Evolutionary conservation across 2,888 invertebrate genomes (phyloP), one percentile per base, ranked within the genome.

Genomic region (Leptinotarsa rubiginosa): DNA sequence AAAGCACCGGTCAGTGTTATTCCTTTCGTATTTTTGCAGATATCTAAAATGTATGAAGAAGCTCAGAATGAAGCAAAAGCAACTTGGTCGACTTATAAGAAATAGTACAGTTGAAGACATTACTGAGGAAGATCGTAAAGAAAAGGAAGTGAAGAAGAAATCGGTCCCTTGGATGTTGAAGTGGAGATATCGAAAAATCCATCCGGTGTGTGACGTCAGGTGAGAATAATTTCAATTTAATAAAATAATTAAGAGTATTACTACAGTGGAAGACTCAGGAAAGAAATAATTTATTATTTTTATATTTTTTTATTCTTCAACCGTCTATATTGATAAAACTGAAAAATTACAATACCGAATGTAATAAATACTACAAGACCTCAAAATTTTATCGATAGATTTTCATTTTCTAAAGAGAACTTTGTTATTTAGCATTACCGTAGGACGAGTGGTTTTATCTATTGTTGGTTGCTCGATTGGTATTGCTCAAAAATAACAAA

Each of bases 1-100:
- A n/a, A n/a, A n/a, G n/a, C n/a, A n/a, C n/a, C 13, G n/a, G 56
- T 47, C 20, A 25, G 22, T 65, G 52, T 47, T 25, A 20, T 47
- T 59, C 50, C 15, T 18, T 62, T 77, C 77, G 41, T 77, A n/a
- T 70, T 72, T 41, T 77, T 73, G 62, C 54, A 77, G 79, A 72
- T 78, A 76, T 72, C 70, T 76, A 75, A 79, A 76, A 71, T 74
- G 75, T n/a, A 22, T 80, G 56, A 74, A 75, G 41, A 75, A 72
- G 59, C 66, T 81, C 52, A 78, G 76, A 66, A 79, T 80, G 77
- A 79, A 76, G 67, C 78, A 77, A 16, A 77, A 71, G 15, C 59
- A 73, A 20, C 20, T 64, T 47, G 73, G 70, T 22, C 54, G 41
- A 20, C 20, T 72, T 50, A 56, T 65, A 65, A 41, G 75, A 31